Evolutionary conservation across 2,888 invertebrate species (phyloP).

Genomic region (Formica aserva): DNA sequence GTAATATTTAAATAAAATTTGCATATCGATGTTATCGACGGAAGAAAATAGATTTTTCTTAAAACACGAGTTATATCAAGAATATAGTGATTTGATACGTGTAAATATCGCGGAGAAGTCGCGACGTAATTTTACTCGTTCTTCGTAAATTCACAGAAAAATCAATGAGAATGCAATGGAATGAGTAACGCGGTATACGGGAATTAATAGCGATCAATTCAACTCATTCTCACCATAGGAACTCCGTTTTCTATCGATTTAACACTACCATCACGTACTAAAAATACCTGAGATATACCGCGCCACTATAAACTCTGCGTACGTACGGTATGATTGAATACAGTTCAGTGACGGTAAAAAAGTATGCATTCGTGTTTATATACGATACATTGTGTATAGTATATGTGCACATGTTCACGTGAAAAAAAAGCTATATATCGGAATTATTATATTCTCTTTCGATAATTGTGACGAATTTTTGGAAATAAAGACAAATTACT

Average conservation of each 20-base stretch:
- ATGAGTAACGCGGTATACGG: conserved; percentile 54
- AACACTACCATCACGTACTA: conserved; percentile 81
- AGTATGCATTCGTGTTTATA: not conserved
- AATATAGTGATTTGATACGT: not conserved
- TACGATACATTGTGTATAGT: not conserved
- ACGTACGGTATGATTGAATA: conserved; percentile 20
- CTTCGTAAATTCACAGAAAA: conserved; percentile 16
- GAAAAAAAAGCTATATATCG: not conserved
- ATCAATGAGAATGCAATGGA: conserved; percentile 37
- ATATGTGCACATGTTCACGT: not conserved
- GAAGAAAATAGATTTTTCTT: not conserved
- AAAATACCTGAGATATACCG: conserved; percentile 76
- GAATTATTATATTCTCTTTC: not conserved
- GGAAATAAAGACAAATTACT: not conserved
- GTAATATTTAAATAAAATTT: not conserved
- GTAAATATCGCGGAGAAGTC: not conserved
- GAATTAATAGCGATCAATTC: conserved; percentile 74
- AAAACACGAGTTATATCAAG: not conserved
- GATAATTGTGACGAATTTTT: not conserved
- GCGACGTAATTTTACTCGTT: not conserved
- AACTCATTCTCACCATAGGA: conserved; percentile 84
- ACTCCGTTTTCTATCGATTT: conserved; percentile 84
- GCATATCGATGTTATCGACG: not conserved
- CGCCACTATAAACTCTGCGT: conserved; percentile 34
- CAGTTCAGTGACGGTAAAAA: not conserved